These are phyloP conservation scores for Drosophila quadrilineata DNA, from an alignment of 1,140 invertebrate genomes.

Conservation along the genomic window DNA sequence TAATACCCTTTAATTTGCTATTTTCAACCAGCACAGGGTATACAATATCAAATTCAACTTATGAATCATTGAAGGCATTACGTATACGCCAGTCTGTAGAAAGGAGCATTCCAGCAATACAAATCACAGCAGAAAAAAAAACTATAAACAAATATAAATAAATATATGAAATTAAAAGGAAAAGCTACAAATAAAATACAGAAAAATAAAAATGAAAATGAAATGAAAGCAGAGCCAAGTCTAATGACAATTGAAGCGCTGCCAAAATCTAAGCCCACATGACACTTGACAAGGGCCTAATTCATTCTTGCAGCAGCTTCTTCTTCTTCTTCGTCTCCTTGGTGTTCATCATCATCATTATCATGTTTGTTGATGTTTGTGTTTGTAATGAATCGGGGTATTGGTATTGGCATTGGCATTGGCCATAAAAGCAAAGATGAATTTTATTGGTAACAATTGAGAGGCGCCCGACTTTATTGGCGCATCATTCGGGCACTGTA, in stretches of 20 bases:
- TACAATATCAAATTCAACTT: too few relatives aligned
- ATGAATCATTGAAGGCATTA: too few relatives aligned
- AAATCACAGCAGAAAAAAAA: too few relatives aligned
- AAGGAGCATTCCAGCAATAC: too few relatives aligned
- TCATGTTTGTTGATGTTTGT: constrained; percentile 11
- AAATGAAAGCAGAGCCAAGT: constrained; percentile 20
- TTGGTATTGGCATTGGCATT: constrained; percentile 12
- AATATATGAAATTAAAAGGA: too few relatives aligned
- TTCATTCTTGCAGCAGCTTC: constrained; percentile 23
- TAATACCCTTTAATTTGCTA: too few relatives aligned
- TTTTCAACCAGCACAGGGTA: too few relatives aligned
- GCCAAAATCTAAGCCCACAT: constrained; percentile 51
- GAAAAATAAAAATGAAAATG: too few relatives aligned
- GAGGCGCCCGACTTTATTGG: constrained; percentile 61
- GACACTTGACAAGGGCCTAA: constrained; percentile 74
- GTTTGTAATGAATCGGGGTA: constrained; percentile 24
- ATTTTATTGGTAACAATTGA: constrained; percentile 74
- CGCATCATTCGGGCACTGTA: constrained; percentile 67
- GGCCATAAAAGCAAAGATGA: constrained; percentile 72
- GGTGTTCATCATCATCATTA: too few relatives aligned
- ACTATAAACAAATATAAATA: too few relatives aligned
- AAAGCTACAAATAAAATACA: too few relatives aligned
- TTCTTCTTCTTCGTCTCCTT: not conserved
- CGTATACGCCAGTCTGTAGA: too few relatives aligned
- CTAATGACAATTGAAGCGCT: constrained; percentile 38